phyloP scores from a whole-genome alignment of 2,113 vertebrate genomes.

The Pseudorectes ferrugineus region DNA sequence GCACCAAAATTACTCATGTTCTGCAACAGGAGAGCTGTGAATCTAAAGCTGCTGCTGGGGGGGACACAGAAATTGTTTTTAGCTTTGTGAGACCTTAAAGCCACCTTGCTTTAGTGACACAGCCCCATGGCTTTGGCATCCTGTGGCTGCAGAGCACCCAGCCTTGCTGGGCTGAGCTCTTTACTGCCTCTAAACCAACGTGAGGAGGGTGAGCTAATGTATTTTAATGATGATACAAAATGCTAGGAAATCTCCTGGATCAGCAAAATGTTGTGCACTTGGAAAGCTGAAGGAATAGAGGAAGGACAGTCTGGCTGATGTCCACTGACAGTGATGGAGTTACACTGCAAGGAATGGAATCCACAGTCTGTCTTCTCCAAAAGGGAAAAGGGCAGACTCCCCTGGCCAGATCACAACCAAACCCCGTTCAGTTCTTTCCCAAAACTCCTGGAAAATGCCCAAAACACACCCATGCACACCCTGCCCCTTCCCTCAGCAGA shows the following conservation, averaged over 20 bases:
- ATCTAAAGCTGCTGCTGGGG: background rate
- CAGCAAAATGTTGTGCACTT: background rate
- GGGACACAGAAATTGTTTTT: background rate
- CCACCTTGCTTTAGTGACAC: background rate
- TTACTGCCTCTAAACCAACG: background rate
- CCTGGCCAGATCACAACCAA: slow-evolving; percentile 48
- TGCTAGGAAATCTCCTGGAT: background rate
- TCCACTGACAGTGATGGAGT: background rate
- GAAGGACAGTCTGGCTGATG: background rate
- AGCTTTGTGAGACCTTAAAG: background rate
- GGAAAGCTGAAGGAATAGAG: background rate
- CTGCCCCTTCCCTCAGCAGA: background rate
- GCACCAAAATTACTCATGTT: background rate
- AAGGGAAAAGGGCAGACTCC: slow-evolving; percentile 15
- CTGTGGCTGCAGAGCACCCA: background rate
- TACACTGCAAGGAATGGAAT: background rate
- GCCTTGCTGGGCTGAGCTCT: background rate
- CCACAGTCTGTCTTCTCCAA: background rate
- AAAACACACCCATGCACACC: background rate
- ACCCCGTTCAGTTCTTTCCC: background rate
- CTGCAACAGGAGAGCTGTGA: background rate
- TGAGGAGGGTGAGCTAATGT: background rate
- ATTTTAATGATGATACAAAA: background rate
- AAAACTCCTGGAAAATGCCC: background rate
- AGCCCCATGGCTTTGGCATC: background rate